Evolutionary conservation across 92 coral and sea anemone genomes (phyloP), one percentile per base, ranked within the genome.

Genomic region (Actinostola sp.): DNA sequence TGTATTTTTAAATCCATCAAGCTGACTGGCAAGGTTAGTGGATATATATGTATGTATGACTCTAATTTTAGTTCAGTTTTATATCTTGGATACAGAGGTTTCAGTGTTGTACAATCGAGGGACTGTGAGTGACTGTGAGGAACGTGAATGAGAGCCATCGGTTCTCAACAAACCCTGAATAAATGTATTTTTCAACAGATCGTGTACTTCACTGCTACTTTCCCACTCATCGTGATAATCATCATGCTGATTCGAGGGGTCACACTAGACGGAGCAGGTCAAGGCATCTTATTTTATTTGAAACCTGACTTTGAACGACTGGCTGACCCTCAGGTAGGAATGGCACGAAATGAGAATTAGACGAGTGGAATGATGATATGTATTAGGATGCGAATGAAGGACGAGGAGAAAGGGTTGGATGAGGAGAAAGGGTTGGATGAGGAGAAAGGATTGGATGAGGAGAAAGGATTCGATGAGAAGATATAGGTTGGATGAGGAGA

Each of bases 121-220:
- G n/a, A n/a, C n/a, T n/a, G n/a, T n/a, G n/a, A n/a, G n/a, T n/a
- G n/a, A n/a, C n/a, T n/a, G n/a, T n/a, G n/a, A n/a, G n/a, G n/a
- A n/a, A n/a, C n/a, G n/a, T n/a, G n/a, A n/a, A n/a, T n/a, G n/a
- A n/a, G n/a, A n/a, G n/a, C n/a, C n/a, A n/a, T n/a, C n/a, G n/a
- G n/a, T n/a, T n/a, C n/a, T n/a, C n/a, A n/a, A n/a, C n/a, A n/a
- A n/a, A n/a, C n/a, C n/a, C n/a, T n/a, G n/a, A n/a, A n/a, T n/a
- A n/a, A n/a, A n/a, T n/a, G n/a, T n/a, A n/a, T n/a, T n/a, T n/a
- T 8, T 44, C 31, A 27, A 16, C 73, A 82, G 88, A 60, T 89
- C 13, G 93, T 84, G n/a, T 89, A 83, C 50, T 89, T 89, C 32
- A 84, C 90, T 1, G 93, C 93, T 15, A 75, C 82, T 8, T 89